Conservation (phyloP, 2,797 vertebrate genomes). For the Sebastes vulpes region DNA sequence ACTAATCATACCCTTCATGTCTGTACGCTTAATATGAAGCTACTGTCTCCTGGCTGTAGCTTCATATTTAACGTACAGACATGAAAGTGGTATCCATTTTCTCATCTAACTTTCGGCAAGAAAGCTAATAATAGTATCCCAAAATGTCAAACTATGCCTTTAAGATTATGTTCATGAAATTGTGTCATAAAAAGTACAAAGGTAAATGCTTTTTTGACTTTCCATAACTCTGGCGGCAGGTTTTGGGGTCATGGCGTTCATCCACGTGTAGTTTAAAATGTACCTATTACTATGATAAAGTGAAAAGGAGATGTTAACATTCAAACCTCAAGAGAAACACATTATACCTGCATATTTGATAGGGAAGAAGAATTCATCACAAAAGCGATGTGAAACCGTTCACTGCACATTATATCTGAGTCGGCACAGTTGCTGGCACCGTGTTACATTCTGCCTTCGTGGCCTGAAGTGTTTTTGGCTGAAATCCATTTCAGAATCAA, state of each 20-base stretch:
- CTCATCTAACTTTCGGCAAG: neutral
- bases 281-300: conserved; percentile 4
- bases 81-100: neutral
- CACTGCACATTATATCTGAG: conserved; percentile 62
- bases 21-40: neutral
- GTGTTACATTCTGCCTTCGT: conserved; percentile 62
- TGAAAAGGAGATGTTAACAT: conserved; percentile 9
- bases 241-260: neutral
- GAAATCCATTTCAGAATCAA: conserved; percentile 74
- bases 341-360: conserved; percentile 55
- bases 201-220: conserved; percentile 14
- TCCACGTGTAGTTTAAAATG: conserved; percentile 9
- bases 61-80: neutral
- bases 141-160: neutral
- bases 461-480: conserved; percentile 69
- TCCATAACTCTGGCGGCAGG: conserved; percentile 9
- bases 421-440: conserved; percentile 68
- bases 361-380: conserved; percentile 34
- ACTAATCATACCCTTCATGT: neutral
- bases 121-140: neutral
- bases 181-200: conserved; percentile 10
- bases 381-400: conserved; percentile 46
- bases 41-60: neutral
- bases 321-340: conserved; percentile 31
- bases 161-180: conserved; percentile 3